phyloP scores from a whole-genome alignment of 2,797 vertebrate genomes.

The Cyprinella venusta region DNA sequence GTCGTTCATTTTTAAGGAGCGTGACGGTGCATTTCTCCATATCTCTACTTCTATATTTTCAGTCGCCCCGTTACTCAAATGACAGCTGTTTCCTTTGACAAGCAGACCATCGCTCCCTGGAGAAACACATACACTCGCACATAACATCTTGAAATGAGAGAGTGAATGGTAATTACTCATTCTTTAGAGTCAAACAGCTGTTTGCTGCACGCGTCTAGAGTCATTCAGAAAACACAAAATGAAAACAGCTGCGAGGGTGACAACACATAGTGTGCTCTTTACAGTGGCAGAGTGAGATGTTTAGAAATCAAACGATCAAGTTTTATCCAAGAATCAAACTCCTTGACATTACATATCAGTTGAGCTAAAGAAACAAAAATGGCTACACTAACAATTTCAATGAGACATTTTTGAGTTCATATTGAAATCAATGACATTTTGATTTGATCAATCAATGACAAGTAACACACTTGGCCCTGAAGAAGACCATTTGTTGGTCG shows the following conservation, averaged over 20 bases:
- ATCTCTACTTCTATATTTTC: constrained; percentile 15
- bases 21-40: not conserved
- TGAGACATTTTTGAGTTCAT: too few relatives aligned
- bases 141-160: constrained; percentile 23
- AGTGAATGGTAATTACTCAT: constrained; percentile 36
- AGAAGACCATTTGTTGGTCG: too few relatives aligned
- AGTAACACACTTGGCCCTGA: too few relatives aligned
- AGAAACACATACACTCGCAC: constrained; percentile 23
- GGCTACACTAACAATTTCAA: too few relatives aligned
- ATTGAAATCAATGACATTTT: too few relatives aligned
- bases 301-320: not conserved
- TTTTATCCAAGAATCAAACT: not conserved
- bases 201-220: constrained; percentile 24
- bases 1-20: not conserved
- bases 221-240: constrained; percentile 35
- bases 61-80: not conserved
- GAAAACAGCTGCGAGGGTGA: constrained; percentile 9
- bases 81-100: constrained; percentile 33
- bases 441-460: too few relatives aligned
- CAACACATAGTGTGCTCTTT: not conserved
- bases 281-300: not conserved
- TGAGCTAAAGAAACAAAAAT: not conserved
- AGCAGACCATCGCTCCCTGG: constrained; percentile 25
- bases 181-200: constrained; percentile 41
- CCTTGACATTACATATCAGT: not conserved